Conservation (phyloP, 2,888 invertebrate species). For the Dioctria rufipes region DNA sequence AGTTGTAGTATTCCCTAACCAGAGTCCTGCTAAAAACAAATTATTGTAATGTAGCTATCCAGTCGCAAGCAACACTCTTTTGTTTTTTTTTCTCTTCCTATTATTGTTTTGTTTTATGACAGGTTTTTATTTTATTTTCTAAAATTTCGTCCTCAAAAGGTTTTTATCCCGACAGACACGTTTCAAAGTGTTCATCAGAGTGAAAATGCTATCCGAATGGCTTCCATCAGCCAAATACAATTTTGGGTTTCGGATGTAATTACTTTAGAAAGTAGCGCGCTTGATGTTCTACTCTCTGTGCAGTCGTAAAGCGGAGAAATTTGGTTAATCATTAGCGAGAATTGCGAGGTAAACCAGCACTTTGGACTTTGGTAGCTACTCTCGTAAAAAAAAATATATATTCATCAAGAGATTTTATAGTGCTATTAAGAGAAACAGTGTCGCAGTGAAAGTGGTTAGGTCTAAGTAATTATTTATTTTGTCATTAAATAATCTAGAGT, state of each 20-base stretch:
- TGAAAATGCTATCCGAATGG: constrained; percentile 33
- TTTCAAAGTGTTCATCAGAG: constrained; percentile 31
- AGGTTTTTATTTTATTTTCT: constrained; percentile 10
- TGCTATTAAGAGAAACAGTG: too few relatives aligned
- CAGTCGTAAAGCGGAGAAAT: not conserved
- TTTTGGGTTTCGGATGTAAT: constrained; percentile 35
- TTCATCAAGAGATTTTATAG: too few relatives aligned
- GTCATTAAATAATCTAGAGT: too few relatives aligned
- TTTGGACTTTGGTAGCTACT: too few relatives aligned
- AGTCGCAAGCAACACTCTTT: not conserved
- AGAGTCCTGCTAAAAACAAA: constrained; percentile 20
- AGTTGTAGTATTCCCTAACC: constrained; percentile 13
- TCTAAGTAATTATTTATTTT: too few relatives aligned
- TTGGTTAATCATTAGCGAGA: constrained; percentile 1
- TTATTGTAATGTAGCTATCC: constrained; percentile 47
- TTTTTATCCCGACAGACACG: constrained; percentile 29
- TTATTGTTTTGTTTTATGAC: not conserved
- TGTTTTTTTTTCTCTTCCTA: too few relatives aligned
- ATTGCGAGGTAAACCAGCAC: not conserved
- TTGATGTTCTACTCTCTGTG: not conserved
- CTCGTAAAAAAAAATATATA: too few relatives aligned
- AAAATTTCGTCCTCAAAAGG: constrained; percentile 12
- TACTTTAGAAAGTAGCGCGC: constrained; percentile 25
- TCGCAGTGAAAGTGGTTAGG: too few relatives aligned
- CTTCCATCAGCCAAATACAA: constrained; percentile 41